Evolutionary conservation across 1,140 invertebrate genomes (phyloP).

Genomic region (Trachelipus rathkii): DNA sequence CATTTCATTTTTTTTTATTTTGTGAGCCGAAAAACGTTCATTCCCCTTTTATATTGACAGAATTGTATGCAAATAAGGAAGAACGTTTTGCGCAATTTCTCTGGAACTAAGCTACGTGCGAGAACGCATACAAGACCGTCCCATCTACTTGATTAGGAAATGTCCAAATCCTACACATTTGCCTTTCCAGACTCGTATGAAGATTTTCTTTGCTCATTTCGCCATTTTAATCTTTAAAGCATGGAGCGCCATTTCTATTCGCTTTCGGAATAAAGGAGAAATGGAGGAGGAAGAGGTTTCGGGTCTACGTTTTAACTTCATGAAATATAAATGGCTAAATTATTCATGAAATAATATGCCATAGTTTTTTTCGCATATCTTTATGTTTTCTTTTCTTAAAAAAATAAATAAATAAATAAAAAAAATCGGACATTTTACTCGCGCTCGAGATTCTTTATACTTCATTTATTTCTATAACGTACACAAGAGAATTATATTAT

Average conservation of each 20-base stretch:
- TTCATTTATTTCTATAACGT: constrained; percentile 8
- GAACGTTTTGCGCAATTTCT: constrained; percentile 6
- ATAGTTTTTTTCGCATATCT: neutral
- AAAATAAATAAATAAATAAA: too few species aligned
- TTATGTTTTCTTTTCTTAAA: neutral
- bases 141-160: constrained; percentile 9
- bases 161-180: neutral
- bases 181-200: neutral
- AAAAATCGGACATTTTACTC: neutral
- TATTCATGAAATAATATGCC: constrained; percentile 9
- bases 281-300: neutral
- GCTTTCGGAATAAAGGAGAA: neutral
- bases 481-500: constrained; percentile 7
- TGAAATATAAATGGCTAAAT: constrained; percentile 7
- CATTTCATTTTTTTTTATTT: too few species aligned
- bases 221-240: constrained; percentile 1
- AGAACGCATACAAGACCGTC: neutral
- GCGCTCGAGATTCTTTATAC: neutral
- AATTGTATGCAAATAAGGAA: constrained; percentile 2
- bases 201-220: neutral
- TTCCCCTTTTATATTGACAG: neutral
- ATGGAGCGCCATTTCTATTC: neutral
- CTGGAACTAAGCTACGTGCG: neutral
- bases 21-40: too few species aligned
- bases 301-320: neutral